Conservation (phyloP, 2,797 vertebrate genomes). For the Ceyx erithaca region DNA sequence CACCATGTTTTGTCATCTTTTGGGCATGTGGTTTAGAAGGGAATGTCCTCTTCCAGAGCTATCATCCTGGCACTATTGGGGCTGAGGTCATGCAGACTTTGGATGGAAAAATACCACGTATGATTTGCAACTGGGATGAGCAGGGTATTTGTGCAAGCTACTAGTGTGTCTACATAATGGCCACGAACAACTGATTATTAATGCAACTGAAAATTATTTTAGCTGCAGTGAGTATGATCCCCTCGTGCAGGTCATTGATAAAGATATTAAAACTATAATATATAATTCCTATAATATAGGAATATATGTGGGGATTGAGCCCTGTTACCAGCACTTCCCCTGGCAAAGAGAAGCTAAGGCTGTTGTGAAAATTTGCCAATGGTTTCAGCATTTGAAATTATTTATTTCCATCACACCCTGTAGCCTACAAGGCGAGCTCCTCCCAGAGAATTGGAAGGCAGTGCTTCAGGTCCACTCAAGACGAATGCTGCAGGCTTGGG, state of each 20-base stretch:
- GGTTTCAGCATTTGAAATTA: neutral
- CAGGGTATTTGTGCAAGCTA: neutral
- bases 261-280: too few species aligned
- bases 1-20: neutral
- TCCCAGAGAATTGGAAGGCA: neutral
- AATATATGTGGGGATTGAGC: neutral
- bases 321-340: neutral
- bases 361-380: neutral
- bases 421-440: neutral
- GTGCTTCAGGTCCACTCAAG: neutral
- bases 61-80: neutral
- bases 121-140: neutral
- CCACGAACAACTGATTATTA: neutral
- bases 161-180: neutral
- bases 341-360: neutral
- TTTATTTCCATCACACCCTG: neutral
- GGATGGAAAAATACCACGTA: neutral
- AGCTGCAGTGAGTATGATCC: neutral
- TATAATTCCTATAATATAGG: too few species aligned
- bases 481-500: neutral
- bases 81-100: neutral
- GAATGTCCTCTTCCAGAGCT: neutral
- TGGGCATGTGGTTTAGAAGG: neutral
- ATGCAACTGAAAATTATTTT: neutral
- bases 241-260: too few species aligned